A percentile compares a stretch with the other conserved stretches of the same genome.
Conservation (phyloP, 1,140 invertebrate species). For the Chrysopa pallens region DNA sequence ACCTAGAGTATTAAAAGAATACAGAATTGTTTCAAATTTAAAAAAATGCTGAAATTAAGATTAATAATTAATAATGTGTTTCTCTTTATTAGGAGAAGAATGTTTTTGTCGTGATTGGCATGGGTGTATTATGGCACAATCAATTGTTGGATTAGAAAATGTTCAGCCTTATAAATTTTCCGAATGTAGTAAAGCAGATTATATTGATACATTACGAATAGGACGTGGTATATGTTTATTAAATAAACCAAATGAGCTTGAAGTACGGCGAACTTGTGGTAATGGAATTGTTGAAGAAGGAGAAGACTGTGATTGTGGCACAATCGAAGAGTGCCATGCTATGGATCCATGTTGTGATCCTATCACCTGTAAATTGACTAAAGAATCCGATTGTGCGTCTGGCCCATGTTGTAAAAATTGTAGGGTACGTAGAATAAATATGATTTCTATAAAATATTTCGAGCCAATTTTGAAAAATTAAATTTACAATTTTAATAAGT, state of each 20-base stretch:
- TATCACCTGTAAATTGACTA: constrained; percentile 79
- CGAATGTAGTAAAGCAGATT: constrained; percentile 72
- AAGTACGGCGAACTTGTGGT: constrained; percentile 65
- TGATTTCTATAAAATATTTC: too few species aligned
- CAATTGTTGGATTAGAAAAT: constrained; percentile 75
- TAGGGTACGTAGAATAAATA: constrained; percentile 41
- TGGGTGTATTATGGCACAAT: constrained; percentile 88
- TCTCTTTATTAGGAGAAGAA: neutral
- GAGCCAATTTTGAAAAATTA: too few species aligned
- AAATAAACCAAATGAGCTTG: constrained; percentile 77
- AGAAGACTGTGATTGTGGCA: constrained; percentile 86
- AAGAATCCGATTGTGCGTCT: constrained; percentile 78
- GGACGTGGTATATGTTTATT: constrained; percentile 73
- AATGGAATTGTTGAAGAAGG: constrained; percentile 88
- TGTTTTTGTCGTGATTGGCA: constrained; percentile 58
- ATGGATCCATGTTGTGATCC: constrained; percentile 89
- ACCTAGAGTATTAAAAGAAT: too few species aligned
- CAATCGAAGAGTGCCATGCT: constrained; percentile 65
- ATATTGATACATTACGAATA: constrained; percentile 57
- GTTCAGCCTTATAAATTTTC: constrained; percentile 89
- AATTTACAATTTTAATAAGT: too few species aligned
- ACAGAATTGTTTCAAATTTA: too few species aligned
- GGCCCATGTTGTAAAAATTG: constrained; percentile 86
- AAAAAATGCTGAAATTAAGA: too few species aligned
- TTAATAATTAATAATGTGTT: too few species aligned